Base-by-base conservation (phyloP, 1,140 invertebrate species). In the Ephestia elutella region DNA sequence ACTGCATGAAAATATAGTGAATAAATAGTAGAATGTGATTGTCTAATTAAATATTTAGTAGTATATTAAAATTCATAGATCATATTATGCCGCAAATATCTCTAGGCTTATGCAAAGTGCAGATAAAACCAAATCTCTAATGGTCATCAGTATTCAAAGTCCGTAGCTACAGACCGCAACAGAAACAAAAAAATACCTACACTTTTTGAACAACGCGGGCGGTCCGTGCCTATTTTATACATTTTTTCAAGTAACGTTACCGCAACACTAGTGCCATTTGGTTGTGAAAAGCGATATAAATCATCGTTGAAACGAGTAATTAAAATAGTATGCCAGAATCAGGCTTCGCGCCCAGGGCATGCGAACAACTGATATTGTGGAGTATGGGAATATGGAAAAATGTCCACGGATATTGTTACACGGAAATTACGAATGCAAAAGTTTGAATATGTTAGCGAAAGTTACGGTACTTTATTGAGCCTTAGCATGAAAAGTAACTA, bases 311-410 rank as follows among this genome's bases (percentile, higher is more conserved):
- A 89, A 86, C 84, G 79, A 86, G 82, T 89, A 89, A 89, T 89
- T 89, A 89, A 89, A 89, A 89, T 79, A 84, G 81, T 78, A 82
- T 75, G 81, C 78, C 78, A 81, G 78, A 87, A 87, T 89, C 82
- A 84, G 81, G 75, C 81, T 69, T 78, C 79, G 79, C 82, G 86
- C 78, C 79, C 87, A 82, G 78, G 71, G 63, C 66, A 61, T 62
- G 63, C 70, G 62, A 44, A 44, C 38, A 44, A 44, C 38, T 44
- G 38, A 44, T 13, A 38, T 44, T 44, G 38, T 15, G 13, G 32
- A 35, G 38, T 71, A 65, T 70, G 73, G 38, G n/a, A n/a, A 10
- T 75, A 65, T 71, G 74, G 78, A 75, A 75, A 78, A 74, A 77
- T 60, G 60, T 71, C 71, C 73, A 71, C 7, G 38, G 13, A 44